Evolutionary conservation across 1,140 invertebrate species (phyloP), one percentile per base, ranked within the genome.

Genomic region (Macrobrachium rosenbergii): DNA sequence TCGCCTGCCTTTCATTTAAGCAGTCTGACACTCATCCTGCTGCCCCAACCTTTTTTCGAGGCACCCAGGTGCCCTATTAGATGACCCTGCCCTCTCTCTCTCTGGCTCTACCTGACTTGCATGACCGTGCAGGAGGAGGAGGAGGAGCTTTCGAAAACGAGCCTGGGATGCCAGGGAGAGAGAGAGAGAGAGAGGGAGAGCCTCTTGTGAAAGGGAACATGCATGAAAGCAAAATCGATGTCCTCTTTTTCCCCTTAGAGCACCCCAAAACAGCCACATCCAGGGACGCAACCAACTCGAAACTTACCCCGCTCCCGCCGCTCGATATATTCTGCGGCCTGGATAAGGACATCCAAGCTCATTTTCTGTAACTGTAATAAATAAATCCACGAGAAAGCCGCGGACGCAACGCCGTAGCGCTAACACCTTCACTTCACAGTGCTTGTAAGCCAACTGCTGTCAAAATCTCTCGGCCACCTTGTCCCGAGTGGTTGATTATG

Each of bases 301-400:
- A 45, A 23, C 85, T 87, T 87, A 86, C 84, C 84, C 72, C 85
- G 67, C 85, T 87, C 85, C 78, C 85, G 85, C 85, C 85, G 85
- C 78, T 87, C 85, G 69, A 87, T 87, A 75, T 87, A 87, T 81
- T 87, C 85, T 60, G 85, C 85, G 78, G 85, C 85, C 76, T 87
- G 78, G 69, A 87, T 77, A 82, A 87, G 78, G 67, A 87, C 85
- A 62, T 78, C 85, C 85, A 87, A 82, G 85, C 85, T 87, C 85
- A 87, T 87, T 81, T 76, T 87, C 76, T 58, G 81, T 14, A 72
- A 75, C 60, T 23, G 58, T 23, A 81, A 87, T 87, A 87, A 87
- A 87, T 87, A 87, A 87, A 87, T 87, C 85, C 85, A 87, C 85
- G 85, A 81, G 85, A 87, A 87, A 75, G 85, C 64, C 85, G 85